Conservation (phyloP, 2,888 invertebrate species). For the Syrista parreyssii region DNA sequence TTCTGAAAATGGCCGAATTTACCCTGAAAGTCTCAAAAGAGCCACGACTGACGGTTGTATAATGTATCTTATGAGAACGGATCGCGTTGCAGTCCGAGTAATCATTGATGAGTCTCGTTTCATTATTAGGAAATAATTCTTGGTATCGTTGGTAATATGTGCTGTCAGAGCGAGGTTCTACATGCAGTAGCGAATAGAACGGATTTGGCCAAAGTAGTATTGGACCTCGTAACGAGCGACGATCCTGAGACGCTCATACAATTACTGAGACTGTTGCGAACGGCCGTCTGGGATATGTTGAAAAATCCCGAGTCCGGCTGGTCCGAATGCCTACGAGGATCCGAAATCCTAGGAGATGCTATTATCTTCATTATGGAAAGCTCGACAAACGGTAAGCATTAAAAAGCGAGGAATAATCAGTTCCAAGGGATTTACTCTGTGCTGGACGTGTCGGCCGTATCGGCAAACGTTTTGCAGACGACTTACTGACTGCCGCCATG, state of each 20-base stretch:
- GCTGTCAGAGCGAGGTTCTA: constrained; percentile 74
- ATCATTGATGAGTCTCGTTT: constrained; percentile 9
- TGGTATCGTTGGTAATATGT: constrained; percentile 88
- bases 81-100: constrained; percentile 2
- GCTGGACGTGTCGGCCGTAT: no score
- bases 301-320: constrained; percentile 47
- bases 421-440: no score
- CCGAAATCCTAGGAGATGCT: constrained; percentile 69
- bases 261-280: constrained; percentile 74
- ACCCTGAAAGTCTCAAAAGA: constrained; percentile 71
- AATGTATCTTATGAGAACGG: background rate
- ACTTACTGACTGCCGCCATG: constrained; percentile 46
- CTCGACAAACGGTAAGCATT: constrained; percentile 71
- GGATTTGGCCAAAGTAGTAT: constrained; percentile 70
- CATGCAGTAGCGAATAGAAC: constrained; percentile 70
- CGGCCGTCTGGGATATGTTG: constrained; percentile 59
- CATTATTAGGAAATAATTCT: constrained; percentile 79
- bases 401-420: background rate
- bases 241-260: constrained; percentile 82
- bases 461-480: constrained; percentile 34
- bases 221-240: constrained; percentile 71
- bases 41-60: constrained; percentile 70
- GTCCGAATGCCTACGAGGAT: constrained; percentile 44
- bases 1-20: constrained; percentile 74
- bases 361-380: constrained; percentile 80